Evolutionary conservation across 2,888 invertebrate genomes (phyloP).

Genomic region (Tenthredo notha): DNA sequence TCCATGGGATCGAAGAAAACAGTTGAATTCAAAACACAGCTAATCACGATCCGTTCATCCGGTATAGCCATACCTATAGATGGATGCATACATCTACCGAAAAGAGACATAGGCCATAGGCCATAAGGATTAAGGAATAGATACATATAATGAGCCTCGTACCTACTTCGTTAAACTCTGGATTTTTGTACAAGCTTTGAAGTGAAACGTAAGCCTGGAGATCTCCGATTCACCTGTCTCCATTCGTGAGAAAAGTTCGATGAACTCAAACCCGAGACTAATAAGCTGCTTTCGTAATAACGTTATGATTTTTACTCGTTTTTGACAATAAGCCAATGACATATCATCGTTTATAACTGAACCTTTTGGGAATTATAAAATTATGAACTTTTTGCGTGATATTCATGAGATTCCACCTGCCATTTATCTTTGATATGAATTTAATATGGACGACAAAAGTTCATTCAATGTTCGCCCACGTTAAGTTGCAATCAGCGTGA

Average conservation of each 20-base stretch:
- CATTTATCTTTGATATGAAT: neutral
- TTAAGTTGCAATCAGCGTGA: neutral
- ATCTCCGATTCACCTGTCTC: constrained; percentile 43
- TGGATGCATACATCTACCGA: neutral
- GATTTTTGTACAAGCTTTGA: neutral
- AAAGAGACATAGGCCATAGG: neutral
- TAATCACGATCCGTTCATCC: neutral
- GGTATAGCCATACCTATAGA: neutral
- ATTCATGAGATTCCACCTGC: neutral
- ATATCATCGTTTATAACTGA: neutral
- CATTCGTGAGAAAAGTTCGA: constrained; percentile 45
- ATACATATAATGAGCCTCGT: neutral
- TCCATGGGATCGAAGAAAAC: neutral
- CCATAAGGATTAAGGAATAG: neutral
- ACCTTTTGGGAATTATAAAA: neutral
- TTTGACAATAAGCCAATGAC: constrained; percentile 19
- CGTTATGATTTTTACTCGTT: constrained; percentile 44
- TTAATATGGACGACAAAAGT: neutral
- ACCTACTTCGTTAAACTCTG: constrained; percentile 1
- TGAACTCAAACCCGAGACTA: constrained; percentile 47
- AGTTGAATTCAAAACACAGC: neutral
- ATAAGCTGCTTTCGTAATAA: constrained; percentile 41
- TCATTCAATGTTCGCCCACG: neutral
- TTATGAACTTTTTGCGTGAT: neutral
- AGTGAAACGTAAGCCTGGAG: constrained; percentile 20